A percentile compares a stretch with the other conserved stretches of the same genome.
These are phyloP conservation scores for Nothoprocta perdicaria DNA, from an alignment of 2,113 vertebrate genomes.

Conservation along the genomic window DNA sequence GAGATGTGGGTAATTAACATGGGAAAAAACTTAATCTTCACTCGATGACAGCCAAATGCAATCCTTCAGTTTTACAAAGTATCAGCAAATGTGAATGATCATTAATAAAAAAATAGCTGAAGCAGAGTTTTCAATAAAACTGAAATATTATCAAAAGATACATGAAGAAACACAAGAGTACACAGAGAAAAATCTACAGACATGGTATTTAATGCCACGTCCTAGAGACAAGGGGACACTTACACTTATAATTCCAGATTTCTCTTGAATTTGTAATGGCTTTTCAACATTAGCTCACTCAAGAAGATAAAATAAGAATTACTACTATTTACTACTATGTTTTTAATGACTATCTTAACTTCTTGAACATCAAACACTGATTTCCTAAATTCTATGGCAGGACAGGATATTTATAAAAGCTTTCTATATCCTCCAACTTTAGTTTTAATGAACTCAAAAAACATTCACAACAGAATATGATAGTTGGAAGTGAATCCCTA, in stretches of 20 bases:
- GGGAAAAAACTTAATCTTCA: background rate
- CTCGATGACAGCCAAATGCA: background rate
- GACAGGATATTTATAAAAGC: background rate
- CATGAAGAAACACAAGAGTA: background rate
- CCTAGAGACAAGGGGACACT: background rate
- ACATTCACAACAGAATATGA: background rate
- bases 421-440: background rate
- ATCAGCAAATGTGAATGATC: background rate
- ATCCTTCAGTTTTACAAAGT: fast-evolving
- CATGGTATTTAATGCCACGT: background rate
- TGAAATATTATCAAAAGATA: background rate
- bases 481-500: too few relatives aligned
- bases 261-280: background rate
- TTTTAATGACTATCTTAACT: background rate
- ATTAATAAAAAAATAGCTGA: background rate
- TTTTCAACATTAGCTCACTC: background rate
- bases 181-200: background rate
- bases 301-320: background rate
- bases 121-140: background rate
- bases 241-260: background rate
- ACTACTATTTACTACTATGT: background rate
- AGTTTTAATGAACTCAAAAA: background rate
- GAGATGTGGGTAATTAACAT: background rate
- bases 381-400: background rate
- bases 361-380: background rate